These are phyloP conservation scores for Drosophila nigricruria DNA, from an alignment of 2,888 invertebrate species.

Conservation along the genomic window DNA sequence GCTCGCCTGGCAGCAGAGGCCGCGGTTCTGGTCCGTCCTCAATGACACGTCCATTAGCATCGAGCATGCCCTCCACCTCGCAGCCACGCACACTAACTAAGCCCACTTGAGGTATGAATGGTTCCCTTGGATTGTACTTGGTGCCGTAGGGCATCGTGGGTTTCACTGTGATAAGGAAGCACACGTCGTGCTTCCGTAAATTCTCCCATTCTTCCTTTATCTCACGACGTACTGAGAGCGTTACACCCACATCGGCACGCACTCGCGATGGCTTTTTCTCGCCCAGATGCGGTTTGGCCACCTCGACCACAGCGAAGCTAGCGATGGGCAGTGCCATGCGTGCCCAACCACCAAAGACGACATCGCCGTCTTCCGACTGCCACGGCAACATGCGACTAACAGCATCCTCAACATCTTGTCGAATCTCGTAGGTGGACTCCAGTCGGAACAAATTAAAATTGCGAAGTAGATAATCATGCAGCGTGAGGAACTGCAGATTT, in stretches of 20 bases:
- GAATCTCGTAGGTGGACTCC: conserved; percentile 97
- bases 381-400: conserved; percentile 98
- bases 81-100: conserved; percentile 97
- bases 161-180: conserved; percentile 96
- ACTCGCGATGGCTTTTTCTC: conserved; percentile 98
- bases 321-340: conserved; percentile 98
- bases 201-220: conserved; percentile 99
- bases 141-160: conserved; percentile 94
- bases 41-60: conserved; percentile 96
- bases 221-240: conserved; percentile 94
- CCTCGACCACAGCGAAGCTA: conserved; percentile 97
- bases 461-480: conserved; percentile 98
- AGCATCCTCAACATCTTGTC: conserved; percentile 99
- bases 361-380: conserved; percentile 93
- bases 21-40: conserved; percentile 97
- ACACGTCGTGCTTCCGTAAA: conserved; percentile 98
- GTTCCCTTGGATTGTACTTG: conserved; percentile 92
- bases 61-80: conserved; percentile 99
- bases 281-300: conserved; percentile 95
- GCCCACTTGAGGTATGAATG: conserved; percentile 97
- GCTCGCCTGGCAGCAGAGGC: conserved; percentile 94
- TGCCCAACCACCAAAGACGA: conserved; percentile 99
- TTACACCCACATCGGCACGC: conserved; percentile 97
- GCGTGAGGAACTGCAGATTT: conserved; percentile 98
- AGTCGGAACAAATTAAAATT: conserved; percentile 99